Base-by-base conservation (phyloP, 2,113 vertebrate genomes). In the Dicerorhinus sumatrensis region DNA sequence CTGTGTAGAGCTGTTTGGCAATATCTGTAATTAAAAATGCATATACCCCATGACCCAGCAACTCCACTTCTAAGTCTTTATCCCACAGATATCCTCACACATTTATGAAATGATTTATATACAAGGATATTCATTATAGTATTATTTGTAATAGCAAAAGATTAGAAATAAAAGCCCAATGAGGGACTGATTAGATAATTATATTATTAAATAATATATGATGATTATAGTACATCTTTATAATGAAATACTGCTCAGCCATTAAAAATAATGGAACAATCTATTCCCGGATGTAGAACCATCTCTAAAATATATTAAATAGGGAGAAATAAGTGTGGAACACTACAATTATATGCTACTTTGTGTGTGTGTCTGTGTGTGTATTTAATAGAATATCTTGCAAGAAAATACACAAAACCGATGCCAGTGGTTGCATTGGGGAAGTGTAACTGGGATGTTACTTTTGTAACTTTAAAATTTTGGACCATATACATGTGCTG, bases 241-340 rank as follows among this genome's bases (percentile, higher is more conserved):
- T 79, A 51, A 73, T 60, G 58, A 96, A 86, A 60, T 72, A 67
- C 65, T 60, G 2, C 46, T 51, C 58, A 42, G 12, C 39, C 46
- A 56, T 70, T 95, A 69, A 91, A 94, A 88, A 86, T 87, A 94
- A 46, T 63, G 46, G 29, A 77, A 83, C 11, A 46, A 20, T 83
- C 36, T 67, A 18, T 91, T 42, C 51, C 29, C 14, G 82, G 54
- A 86, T 62, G 21, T 62, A 91, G 75, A 81, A 88, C 62, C 9
- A 72, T 76, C 70, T 89, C 20, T 46, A 79, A 58, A 62, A 65
- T 83, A 56, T 31, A 70, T 82, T 72, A 72, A 81, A 48, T n/a
- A 48, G 17, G 29, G n/a, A 51, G 17, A 63, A 93, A 33, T 58
- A 96, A 69, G 14, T 76, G 63, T 73, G 31, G 29, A 75, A 56